phyloP scores from a whole-genome alignment of 2,888 invertebrate genomes.

The Parelbella ahira region DNA sequence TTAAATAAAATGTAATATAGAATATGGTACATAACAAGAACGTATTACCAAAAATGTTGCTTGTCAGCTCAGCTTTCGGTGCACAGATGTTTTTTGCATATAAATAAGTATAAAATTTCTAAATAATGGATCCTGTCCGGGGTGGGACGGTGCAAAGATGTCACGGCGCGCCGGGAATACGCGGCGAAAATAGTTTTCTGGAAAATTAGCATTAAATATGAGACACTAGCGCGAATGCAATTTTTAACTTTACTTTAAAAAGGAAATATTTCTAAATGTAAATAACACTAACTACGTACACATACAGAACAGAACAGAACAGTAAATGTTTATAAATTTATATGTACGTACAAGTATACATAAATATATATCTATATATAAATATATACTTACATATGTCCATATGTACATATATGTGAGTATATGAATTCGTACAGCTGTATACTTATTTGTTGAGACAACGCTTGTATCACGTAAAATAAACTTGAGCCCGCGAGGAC shows the following conservation, averaged over 20 bases:
- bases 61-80: neutral
- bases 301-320: too few species aligned
- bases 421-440: too few species aligned
- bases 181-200: slow-evolving; percentile 42
- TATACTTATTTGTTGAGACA: too few species aligned
- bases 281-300: too few species aligned
- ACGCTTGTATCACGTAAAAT: slow-evolving; percentile 1
- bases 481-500: slow-evolving; percentile 5
- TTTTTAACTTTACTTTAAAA: slow-evolving; percentile 58
- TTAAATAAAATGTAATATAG: too few species aligned
- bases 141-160: slow-evolving; percentile 57
- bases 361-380: too few species aligned
- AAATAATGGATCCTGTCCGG: slow-evolving; percentile 63
- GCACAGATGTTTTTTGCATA: slow-evolving; percentile 43
- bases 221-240: slow-evolving; percentile 43
- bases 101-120: slow-evolving; percentile 45
- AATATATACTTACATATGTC: too few species aligned
- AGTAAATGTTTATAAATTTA: too few species aligned
- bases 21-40: too few species aligned
- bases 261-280: too few species aligned
- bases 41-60: neutral
- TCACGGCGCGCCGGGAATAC: slow-evolving; percentile 46
- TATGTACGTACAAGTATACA: too few species aligned
- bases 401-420: too few species aligned
- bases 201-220: slow-evolving; percentile 62